phyloP scores from a whole-genome alignment of 1,140 invertebrate species.

The Sminthurinus signatus region DNA sequence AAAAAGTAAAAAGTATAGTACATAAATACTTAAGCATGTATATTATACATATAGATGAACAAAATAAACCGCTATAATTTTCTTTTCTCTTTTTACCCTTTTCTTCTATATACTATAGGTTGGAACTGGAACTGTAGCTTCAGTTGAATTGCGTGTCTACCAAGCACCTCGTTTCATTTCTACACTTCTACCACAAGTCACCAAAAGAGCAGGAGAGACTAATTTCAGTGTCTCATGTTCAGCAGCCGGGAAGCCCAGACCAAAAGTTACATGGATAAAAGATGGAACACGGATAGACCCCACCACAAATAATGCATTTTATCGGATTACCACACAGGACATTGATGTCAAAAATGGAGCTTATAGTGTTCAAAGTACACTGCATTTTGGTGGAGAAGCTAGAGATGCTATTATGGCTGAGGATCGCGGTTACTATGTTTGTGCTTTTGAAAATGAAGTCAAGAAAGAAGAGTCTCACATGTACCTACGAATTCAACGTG shows the following conservation, averaged over 20 bases:
- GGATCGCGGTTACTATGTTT: conserved; percentile 79
- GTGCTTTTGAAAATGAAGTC: conserved; percentile 82
- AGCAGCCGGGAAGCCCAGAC: conserved; percentile 78
- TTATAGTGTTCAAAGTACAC: conserved; percentile 76
- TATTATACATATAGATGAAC: no score
- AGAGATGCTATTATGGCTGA: conserved; percentile 68
- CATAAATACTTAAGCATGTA: no score
- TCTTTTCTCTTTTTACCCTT: no score
- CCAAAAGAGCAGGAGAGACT: conserved; percentile 63
- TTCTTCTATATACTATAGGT: no score
- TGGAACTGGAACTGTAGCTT: conserved; percentile 72
- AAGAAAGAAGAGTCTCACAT: conserved; percentile 76
- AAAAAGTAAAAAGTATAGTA: no score
- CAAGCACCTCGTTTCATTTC: conserved; percentile 75
- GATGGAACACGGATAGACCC: conserved; percentile 68
- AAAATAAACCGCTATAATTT: no score
- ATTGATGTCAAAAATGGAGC: conserved; percentile 63
- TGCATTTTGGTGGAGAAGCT: conserved; percentile 65
- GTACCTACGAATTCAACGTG: conserved; percentile 82
- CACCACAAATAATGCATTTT: conserved; percentile 55
- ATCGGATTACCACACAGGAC: conserved; percentile 69
- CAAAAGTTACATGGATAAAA: conserved; percentile 76
- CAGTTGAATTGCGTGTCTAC: conserved; percentile 73
- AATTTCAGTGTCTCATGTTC: conserved; percentile 74
- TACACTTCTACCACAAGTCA: conserved; percentile 55